Evolutionary conservation across 2,797 vertebrate genomes (phyloP).

Genomic region (Malacoctenus gilli): DNA sequence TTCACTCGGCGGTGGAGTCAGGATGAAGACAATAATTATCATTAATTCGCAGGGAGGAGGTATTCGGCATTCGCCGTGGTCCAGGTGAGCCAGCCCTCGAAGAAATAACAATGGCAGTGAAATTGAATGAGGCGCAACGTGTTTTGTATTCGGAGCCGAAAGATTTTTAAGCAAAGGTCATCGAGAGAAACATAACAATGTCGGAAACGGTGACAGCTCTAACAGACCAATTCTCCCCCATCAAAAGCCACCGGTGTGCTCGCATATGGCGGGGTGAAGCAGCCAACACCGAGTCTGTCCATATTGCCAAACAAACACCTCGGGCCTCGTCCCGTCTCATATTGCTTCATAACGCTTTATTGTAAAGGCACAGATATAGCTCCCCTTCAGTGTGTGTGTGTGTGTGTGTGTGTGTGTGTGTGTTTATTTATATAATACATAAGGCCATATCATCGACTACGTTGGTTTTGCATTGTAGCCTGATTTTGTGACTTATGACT

Average conservation of each 20-base stretch:
- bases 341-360: constrained; percentile 77
- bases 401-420: too few relatives aligned
- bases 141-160: not conserved
- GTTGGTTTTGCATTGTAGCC: constrained; percentile 39
- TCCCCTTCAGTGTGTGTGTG: too few relatives aligned
- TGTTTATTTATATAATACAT: constrained; percentile 17
- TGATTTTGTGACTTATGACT: not conserved
- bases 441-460: constrained; percentile 41
- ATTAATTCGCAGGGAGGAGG: constrained; percentile 7
- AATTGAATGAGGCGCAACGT: not conserved
- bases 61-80: constrained; percentile 10
- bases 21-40: constrained; percentile 20
- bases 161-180: constrained; percentile 33
- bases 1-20: constrained; percentile 18
- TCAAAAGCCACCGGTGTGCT: constrained; percentile 78
- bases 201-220: constrained; percentile 74
- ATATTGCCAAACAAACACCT: constrained; percentile 82
- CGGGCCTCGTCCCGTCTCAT: constrained; percentile 76
- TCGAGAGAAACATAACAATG: constrained; percentile 67
- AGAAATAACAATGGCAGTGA: not conserved
- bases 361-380: constrained; percentile 54
- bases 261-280: constrained; percentile 77
- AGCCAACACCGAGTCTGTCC: constrained; percentile 79
- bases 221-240: constrained; percentile 77
- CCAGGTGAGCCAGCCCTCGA: not conserved